These are phyloP conservation scores for Diacarnus erythraeanus DNA, from an alignment of 37 sponge, comb jelly and placozoan species.

Conservation along the genomic window DNA sequence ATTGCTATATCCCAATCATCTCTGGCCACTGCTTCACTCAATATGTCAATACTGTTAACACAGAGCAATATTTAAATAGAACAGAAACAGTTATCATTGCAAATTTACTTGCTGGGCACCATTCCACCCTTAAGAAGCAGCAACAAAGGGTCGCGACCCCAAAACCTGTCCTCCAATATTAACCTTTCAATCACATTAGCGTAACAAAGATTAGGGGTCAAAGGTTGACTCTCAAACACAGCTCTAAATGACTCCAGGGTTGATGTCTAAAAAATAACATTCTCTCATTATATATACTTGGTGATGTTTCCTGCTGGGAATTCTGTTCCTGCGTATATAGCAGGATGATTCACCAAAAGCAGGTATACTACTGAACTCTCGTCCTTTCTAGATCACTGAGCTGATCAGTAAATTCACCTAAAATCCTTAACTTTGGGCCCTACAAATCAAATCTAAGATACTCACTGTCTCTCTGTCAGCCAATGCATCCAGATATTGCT, in stretches of 20 bases:
- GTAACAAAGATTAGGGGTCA: background rate
- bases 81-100: background rate
- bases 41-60: background rate
- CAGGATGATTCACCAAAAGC: background rate
- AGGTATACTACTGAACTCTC: background rate
- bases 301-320: no score
- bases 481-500: background rate
- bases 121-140: background rate
- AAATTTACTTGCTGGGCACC: background rate
- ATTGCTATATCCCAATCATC: background rate
- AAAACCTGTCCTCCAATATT: conserved; percentile 7
- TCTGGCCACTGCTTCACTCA: background rate
- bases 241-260: background rate
- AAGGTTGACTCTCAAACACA: background rate
- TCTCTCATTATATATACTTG: background rate
- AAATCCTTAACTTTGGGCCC: no score
- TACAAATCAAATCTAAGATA: no score
- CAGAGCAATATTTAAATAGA: background rate
- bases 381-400: no score
- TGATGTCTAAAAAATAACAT: background rate
- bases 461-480: background rate
- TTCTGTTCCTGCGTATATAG: no score
- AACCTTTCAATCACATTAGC: background rate
- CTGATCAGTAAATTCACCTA: no score
- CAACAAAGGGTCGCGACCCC: background rate